Evolutionary conservation across 2,797 vertebrate species (phyloP).

Genomic region (Coregonus ussuriensis): DNA sequence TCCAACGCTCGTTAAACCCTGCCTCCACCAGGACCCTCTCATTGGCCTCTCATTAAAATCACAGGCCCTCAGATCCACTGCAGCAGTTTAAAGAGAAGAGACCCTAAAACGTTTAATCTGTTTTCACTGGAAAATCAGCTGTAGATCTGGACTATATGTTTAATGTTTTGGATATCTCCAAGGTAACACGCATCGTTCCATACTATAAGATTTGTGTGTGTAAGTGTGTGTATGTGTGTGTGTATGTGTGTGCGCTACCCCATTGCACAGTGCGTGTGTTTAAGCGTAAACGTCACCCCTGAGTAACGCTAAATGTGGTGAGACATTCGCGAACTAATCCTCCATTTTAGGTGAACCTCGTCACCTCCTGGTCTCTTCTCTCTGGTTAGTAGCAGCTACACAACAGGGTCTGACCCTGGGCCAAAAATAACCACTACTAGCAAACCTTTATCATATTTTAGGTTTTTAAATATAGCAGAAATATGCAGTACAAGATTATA

Average conservation of each 20-base stretch:
- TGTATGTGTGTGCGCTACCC: constrained; percentile 7
- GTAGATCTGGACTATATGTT: constrained; percentile 25
- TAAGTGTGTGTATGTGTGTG: no score
- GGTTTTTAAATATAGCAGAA: no score
- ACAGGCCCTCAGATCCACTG: constrained; percentile 41
- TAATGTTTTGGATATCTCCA: constrained; percentile 27
- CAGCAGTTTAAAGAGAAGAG: constrained; percentile 47
- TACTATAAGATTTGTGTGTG: neutral
- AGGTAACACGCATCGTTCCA: constrained; percentile 8
- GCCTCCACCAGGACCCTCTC: constrained; percentile 29
- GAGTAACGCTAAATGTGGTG: constrained; percentile 38
- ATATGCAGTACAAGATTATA: no score
- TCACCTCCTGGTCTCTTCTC: neutral
- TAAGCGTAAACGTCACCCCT: constrained; percentile 43
- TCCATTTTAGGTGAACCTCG: neutral
- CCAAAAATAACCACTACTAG: no score
- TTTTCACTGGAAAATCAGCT: constrained; percentile 35
- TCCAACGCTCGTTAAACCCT: constrained; percentile 47
- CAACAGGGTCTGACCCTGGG: no score
- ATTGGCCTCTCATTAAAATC: constrained; percentile 37
- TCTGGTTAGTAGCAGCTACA: neutral
- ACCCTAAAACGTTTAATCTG: constrained; percentile 19
- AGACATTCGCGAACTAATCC: constrained; percentile 44
- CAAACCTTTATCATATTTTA: no score
- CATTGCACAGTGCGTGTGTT: neutral